Evolutionary conservation across 2,797 vertebrate genomes (phyloP).

Genomic region (Todus mexicanus): DNA sequence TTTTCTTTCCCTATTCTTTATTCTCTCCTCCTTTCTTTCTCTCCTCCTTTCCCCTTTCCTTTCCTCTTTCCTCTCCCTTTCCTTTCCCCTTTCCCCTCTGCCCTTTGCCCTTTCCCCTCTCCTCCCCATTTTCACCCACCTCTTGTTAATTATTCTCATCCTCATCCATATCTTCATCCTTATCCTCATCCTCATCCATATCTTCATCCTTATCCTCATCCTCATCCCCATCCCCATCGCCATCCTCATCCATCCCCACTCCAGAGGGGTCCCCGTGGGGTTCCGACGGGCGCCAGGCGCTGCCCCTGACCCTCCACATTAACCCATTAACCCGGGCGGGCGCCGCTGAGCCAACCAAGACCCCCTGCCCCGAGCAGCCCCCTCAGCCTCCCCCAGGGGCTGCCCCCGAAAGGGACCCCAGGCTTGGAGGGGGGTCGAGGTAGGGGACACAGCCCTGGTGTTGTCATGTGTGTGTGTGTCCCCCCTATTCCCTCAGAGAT

Average conservation of each 20-base stretch:
- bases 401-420: not conserved
- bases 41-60: not conserved
- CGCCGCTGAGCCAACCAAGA: not conserved
- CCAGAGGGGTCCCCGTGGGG: too few species aligned
- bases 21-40: too few species aligned
- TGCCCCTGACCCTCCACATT: conserved; percentile 80
- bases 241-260: too few species aligned
- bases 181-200: too few species aligned
- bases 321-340: conserved; percentile 80
- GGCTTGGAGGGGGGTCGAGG: not conserved
- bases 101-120: not conserved
- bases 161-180: too few species aligned
- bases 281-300: conserved; percentile 74
- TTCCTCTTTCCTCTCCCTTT: too few species aligned
- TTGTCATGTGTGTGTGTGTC: not conserved
- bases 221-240: too few species aligned
- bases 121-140: rapidly evolving
- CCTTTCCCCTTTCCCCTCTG: too few species aligned
- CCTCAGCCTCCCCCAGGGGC: not conserved
- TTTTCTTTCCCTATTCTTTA: too few species aligned
- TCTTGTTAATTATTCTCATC: too few species aligned
- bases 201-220: too few species aligned
- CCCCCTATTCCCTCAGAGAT: not conserved
- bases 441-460: too few species aligned
- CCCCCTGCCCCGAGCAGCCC: not conserved